Conservation (phyloP, 2,113 vertebrate genomes). For the Toxotes chatareus region DNA sequence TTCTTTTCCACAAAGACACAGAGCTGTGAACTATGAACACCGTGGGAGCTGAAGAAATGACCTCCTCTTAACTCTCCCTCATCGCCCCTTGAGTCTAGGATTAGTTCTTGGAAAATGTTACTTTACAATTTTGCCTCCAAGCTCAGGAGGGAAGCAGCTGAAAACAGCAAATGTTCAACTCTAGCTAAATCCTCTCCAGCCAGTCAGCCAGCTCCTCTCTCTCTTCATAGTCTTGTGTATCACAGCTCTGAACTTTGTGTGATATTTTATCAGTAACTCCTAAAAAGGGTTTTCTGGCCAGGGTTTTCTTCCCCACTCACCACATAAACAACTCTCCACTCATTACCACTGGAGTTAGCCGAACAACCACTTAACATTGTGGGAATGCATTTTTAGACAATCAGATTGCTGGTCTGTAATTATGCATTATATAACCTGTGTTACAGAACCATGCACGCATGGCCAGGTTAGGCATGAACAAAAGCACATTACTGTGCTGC, state of each 20-base stretch:
- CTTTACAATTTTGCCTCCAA: constrained; percentile 20
- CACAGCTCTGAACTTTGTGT: constrained; percentile 26
- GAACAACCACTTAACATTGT: constrained; percentile 15
- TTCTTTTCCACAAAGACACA: neutral
- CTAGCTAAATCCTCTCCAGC: constrained; percentile 8
- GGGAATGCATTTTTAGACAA: constrained; percentile 45
- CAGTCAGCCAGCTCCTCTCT: constrained; percentile 7
- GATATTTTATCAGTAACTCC: constrained; percentile 43
- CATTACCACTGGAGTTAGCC: constrained; percentile 38
- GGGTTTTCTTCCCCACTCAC: constrained; percentile 6
- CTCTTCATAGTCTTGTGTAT: constrained; percentile 19
- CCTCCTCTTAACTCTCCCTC: constrained; percentile 5
- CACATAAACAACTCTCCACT: constrained; percentile 7
- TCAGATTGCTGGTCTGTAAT: constrained; percentile 49
- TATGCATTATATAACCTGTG: constrained; percentile 43
- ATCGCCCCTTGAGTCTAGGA: constrained; percentile 34
- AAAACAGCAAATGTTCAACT: constrained; percentile 23
- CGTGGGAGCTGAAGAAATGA: constrained; percentile 13
- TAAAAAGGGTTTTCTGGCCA: constrained; percentile 53
- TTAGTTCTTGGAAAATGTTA: constrained; percentile 41
- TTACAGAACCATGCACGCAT: constrained; percentile 21
- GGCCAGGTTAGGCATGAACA: constrained; percentile 19
- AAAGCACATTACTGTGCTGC: neutral
- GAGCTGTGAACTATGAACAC: neutral
- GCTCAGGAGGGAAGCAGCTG: constrained; percentile 28